Base-by-base conservation (phyloP, 2,888 invertebrate species). In the Sussaba pulchella region DNA sequence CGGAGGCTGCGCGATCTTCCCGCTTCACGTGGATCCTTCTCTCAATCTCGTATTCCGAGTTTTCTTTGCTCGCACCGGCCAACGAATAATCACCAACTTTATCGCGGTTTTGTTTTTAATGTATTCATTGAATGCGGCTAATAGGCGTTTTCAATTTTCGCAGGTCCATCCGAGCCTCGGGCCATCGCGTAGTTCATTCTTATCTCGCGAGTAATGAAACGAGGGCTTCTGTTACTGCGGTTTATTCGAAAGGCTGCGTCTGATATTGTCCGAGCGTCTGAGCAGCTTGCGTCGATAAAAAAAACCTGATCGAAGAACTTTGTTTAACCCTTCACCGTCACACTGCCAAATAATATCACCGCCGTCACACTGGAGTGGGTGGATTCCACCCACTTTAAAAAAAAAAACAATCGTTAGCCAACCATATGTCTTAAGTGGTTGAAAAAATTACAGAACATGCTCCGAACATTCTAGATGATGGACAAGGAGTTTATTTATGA, bases 111-210 rank as follows among this genome's bases (percentile, higher is more conserved):
- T 19, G 39, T 12, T 74, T 67, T 57, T 77, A 79, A 79, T 79
- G 74, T 79, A 79, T 79, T 79, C 79, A 79, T 79, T 74, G 70
- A 79, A 79, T 24, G 24, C 50, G 24, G 57, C 64, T 74, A 74
- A 79, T 66, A 47, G 47, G 41, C 41, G 26, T 78, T 64, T 70
- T 74, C 57, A 54, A 78, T 74, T 78, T 47, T 31, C 64, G 9
- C 9, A 36, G 50, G 39, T 59, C 17, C 39, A 24, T 24, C 24
- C 19, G n/a, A 24, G 10, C n/a, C 52, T 2, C 52, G 52, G 47
- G 63, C 45, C 8, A 41, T 50, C 26, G 8, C 26, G 19, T 67
- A 26, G 12, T 17, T n/a, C n/a, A n/a, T 67, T 47, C 21, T 52
- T 26, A 54, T 54, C 52, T 54, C 4, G 12, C 52, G 26, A n/a